These are phyloP conservation scores for Microcaecilia unicolor DNA, from an alignment of 2,797 vertebrate species.

Conservation along the genomic window DNA sequence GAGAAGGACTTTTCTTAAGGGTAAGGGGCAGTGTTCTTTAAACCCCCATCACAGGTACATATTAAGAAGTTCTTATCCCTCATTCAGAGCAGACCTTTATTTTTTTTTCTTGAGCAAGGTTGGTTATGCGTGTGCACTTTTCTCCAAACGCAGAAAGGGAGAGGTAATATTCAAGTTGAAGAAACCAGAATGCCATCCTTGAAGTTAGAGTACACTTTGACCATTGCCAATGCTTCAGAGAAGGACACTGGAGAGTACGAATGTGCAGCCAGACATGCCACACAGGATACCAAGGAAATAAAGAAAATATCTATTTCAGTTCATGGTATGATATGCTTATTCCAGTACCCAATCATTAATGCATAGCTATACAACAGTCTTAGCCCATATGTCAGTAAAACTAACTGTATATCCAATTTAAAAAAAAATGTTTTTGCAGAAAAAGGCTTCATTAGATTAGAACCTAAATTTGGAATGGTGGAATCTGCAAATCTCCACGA, in stretches of 20 bases:
- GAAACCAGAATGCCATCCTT: slow-evolving; percentile 55
- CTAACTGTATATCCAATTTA: no score
- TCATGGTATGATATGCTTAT: slow-evolving; percentile 62
- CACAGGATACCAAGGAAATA: slow-evolving; percentile 70
- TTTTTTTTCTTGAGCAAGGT: no score
- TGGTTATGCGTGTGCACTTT: background rate
- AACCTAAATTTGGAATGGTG: slow-evolving; percentile 55
- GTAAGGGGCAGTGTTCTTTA: no score
- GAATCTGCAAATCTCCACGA: slow-evolving; percentile 81
- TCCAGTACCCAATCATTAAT: slow-evolving; percentile 4
- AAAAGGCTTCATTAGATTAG: slow-evolving; percentile 69
- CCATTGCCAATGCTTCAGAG: slow-evolving; percentile 69
- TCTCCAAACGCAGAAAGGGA: slow-evolving; percentile 58
- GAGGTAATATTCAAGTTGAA: slow-evolving; percentile 49
- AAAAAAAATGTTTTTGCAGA: no score
- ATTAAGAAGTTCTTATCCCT: no score
- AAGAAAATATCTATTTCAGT: slow-evolving; percentile 76
- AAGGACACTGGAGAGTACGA: slow-evolving; percentile 90
- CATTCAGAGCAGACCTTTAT: no score
- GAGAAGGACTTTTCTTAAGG: no score
- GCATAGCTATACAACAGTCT: background rate
- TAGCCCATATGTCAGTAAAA: no score
- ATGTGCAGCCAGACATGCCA: slow-evolving; percentile 79
- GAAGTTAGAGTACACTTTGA: slow-evolving; percentile 76
- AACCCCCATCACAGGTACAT: no score